Conservation (phyloP, 2,888 invertebrate species). For the Cantharis lateralis region DNA sequence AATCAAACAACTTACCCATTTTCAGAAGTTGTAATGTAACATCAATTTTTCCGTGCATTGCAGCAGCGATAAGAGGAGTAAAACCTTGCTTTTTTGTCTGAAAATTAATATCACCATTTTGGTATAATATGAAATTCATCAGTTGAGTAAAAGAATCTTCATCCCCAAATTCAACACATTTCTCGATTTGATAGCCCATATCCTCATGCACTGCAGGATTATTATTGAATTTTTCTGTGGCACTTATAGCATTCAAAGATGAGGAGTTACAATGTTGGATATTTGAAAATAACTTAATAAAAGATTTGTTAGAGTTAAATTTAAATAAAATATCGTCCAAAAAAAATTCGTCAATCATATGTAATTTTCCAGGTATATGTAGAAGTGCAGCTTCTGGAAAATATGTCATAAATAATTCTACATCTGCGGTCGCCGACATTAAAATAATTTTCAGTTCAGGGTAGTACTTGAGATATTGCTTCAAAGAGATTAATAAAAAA, state of each 20-base stretch:
- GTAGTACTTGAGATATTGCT: slow-evolving; percentile 72
- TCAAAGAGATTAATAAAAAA: slow-evolving; percentile 84
- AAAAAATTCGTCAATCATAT: slow-evolving; percentile 75
- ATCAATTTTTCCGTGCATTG: slow-evolving; percentile 70
- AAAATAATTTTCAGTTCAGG: slow-evolving; percentile 80
- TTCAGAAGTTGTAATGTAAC: slow-evolving; percentile 72
- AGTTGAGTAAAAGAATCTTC: slow-evolving; percentile 62
- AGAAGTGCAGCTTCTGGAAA: slow-evolving; percentile 66
- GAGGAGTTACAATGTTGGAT: neutral
- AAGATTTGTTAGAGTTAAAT: slow-evolving; percentile 48
- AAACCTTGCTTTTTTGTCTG: slow-evolving; percentile 65
- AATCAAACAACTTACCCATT: slow-evolving; percentile 58
- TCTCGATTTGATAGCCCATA: slow-evolving; percentile 54
- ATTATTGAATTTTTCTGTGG: neutral
- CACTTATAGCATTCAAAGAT: neutral
- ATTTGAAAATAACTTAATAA: neutral
- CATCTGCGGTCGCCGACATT: slow-evolving; percentile 95
- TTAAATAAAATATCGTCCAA: slow-evolving; percentile 78
- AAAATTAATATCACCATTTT: slow-evolving; percentile 76
- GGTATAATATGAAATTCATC: slow-evolving; percentile 76
- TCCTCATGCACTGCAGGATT: neutral
- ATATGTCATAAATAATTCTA: slow-evolving; percentile 79
- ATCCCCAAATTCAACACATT: slow-evolving; percentile 64
- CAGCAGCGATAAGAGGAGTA: slow-evolving; percentile 80
- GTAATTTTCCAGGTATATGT: slow-evolving; percentile 63